Conservation (phyloP, 2,797 vertebrate genomes). For the Periophthalmus magnuspinnatus region DNA sequence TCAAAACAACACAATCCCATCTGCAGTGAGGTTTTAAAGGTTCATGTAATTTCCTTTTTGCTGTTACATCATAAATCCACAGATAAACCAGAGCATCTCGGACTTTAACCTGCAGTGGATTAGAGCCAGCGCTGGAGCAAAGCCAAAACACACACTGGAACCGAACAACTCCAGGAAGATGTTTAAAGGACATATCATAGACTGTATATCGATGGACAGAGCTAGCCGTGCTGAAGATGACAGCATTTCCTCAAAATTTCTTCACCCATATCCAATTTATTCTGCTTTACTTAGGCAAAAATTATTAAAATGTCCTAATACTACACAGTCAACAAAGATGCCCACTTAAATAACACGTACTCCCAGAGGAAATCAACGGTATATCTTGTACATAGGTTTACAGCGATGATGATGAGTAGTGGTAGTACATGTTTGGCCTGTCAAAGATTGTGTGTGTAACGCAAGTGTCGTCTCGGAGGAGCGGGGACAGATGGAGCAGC, state of each 20-base stretch:
- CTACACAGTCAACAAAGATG: neutral
- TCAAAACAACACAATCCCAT: neutral
- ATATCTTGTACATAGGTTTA: neutral
- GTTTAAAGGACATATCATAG: no score
- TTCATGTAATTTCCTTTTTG: neutral
- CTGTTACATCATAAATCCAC: neutral
- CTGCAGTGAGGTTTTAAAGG: neutral
- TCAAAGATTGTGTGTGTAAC: neutral
- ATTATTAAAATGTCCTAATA: no score
- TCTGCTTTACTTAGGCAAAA: no score
- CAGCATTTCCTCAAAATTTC: no score
- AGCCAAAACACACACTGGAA: neutral
- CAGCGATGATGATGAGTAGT: neutral
- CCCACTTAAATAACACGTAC: neutral
- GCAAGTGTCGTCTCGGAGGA: neutral
- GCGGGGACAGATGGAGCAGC: neutral
- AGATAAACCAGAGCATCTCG: neutral
- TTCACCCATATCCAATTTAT: no score
- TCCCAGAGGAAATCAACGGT: neutral
- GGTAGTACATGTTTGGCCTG: neutral
- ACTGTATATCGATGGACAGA: no score
- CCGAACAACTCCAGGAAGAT: neutral
- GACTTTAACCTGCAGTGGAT: slow-evolving; percentile 1
- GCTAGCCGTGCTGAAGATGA: no score
- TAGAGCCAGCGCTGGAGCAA: neutral